Percentiles rank a stretch among this genome's conserved stretches.
Evolutionary conservation across 2,888 invertebrate genomes (phyloP).

Genomic region (Helobdella robusta): DNA sequence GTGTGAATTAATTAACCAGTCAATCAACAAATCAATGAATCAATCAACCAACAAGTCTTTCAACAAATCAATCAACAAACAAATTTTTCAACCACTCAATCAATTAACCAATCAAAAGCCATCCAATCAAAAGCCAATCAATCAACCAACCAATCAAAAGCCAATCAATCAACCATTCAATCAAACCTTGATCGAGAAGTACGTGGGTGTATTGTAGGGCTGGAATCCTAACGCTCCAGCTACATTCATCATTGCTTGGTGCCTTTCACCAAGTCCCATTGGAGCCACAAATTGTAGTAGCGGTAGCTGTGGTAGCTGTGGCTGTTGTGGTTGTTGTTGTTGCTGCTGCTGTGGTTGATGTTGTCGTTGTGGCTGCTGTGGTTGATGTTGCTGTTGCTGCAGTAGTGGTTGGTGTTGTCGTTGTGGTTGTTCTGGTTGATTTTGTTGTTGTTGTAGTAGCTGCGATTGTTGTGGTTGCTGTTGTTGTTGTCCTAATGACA

Average conservation of each 20-base stretch:
- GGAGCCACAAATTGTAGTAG: background rate
- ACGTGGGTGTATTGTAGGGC: slow-evolving; percentile 74
- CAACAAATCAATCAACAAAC: too few relatives aligned
- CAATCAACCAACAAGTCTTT: too few relatives aligned
- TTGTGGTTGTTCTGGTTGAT: background rate
- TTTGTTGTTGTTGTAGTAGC: background rate
- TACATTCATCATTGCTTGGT: slow-evolving; percentile 76
- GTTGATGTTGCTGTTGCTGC: background rate
- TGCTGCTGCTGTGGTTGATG: background rate
- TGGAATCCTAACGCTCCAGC: slow-evolving; percentile 70
- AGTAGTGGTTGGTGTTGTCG: background rate
- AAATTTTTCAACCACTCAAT: too few relatives aligned
- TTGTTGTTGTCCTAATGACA: background rate
- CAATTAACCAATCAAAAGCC: too few relatives aligned
- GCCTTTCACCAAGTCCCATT: slow-evolving; percentile 64
- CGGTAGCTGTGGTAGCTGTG: background rate
- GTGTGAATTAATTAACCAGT: too few relatives aligned
- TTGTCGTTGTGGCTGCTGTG: background rate
- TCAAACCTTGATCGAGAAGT: slow-evolving; percentile 61
- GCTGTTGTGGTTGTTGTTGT: background rate
- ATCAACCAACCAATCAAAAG: too few relatives aligned
- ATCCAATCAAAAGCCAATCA: too few relatives aligned
- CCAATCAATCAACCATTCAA: too few relatives aligned
- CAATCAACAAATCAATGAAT: too few relatives aligned
- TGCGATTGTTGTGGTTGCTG: background rate